Conservation (phyloP, 2,888 invertebrate genomes). For the Noctua fimbriata region DNA sequence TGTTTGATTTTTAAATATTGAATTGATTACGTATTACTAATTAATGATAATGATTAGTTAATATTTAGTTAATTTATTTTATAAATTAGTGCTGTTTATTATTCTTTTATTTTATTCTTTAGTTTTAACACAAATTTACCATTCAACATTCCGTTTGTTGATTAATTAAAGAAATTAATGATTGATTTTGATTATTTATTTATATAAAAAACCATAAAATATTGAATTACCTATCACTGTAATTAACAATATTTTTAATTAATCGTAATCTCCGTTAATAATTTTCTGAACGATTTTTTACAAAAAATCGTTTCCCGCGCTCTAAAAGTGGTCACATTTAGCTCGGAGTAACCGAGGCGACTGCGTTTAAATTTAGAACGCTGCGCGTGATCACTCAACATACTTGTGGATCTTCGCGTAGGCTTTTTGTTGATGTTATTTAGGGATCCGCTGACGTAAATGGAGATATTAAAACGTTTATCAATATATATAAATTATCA, state of each 20-base stretch:
- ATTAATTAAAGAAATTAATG: background rate
- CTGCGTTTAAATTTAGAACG: conserved; percentile 37
- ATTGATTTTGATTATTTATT: background rate
- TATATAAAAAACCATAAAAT: background rate
- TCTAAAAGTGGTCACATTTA: conserved; percentile 7
- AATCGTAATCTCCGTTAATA: background rate
- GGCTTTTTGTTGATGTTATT: conserved; percentile 1
- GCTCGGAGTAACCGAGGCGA: background rate
- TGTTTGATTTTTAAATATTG: background rate
- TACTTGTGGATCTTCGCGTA: background rate
- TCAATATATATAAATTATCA: background rate
- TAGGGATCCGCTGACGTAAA: background rate
- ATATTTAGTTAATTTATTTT: background rate
- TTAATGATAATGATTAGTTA: background rate
- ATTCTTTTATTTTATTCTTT: background rate
- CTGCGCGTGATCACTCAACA: background rate
- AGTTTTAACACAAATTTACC: background rate
- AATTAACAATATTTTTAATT: background rate
- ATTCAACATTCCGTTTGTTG: background rate
- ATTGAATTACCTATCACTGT: background rate
- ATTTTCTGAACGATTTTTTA: background rate
- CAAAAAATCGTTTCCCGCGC: background rate
- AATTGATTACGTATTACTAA: background rate
- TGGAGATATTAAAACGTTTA: background rate
- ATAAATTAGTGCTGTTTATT: background rate